phyloP scores from a whole-genome alignment of 2,888 invertebrate genomes.

The Cryptus viduatorius region DNA sequence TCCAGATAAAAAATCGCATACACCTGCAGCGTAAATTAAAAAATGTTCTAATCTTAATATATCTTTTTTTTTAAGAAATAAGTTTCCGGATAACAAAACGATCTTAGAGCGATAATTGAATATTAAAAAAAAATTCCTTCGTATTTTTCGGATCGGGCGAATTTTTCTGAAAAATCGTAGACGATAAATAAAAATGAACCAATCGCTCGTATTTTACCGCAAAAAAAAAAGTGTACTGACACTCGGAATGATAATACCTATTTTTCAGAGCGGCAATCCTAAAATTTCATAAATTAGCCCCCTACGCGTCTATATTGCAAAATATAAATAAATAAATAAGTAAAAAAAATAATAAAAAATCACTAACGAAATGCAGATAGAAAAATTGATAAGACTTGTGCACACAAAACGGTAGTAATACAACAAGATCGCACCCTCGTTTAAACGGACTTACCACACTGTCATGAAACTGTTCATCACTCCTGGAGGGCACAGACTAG shows the following conservation, averaged over 20 bases:
- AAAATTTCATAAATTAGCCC: slow-evolving; percentile 49
- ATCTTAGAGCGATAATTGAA: too few species aligned
- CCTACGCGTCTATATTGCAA: slow-evolving; percentile 61
- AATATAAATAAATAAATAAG: slow-evolving; percentile 42
- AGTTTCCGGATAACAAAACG: too few species aligned
- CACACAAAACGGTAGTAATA: slow-evolving; percentile 84
- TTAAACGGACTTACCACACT: slow-evolving; percentile 91
- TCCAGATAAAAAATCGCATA: too few species aligned
- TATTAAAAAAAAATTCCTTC: too few species aligned
- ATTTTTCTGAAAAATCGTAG: too few species aligned
- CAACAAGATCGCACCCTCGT: slow-evolving; percentile 80
- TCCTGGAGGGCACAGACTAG: slow-evolving; percentile 94
- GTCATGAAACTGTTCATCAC: slow-evolving; percentile 95
- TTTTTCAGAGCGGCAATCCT: neutral
- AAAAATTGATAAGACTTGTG: slow-evolving; percentile 83
- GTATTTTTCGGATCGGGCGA: too few species aligned
- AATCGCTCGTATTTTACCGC: too few species aligned
- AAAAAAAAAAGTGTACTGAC: too few species aligned
- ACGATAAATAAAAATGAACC: too few species aligned
- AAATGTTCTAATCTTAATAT: too few species aligned
- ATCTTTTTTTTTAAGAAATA: too few species aligned
- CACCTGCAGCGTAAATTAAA: too few species aligned
- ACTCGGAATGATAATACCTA: neutral
- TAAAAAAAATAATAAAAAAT: slow-evolving; percentile 37
- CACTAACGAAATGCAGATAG: slow-evolving; percentile 72